A percentile compares a stretch with the other conserved stretches of the same genome.
Conservation (phyloP, 2,797 vertebrate genomes). For the Scarus forsteni region DNA sequence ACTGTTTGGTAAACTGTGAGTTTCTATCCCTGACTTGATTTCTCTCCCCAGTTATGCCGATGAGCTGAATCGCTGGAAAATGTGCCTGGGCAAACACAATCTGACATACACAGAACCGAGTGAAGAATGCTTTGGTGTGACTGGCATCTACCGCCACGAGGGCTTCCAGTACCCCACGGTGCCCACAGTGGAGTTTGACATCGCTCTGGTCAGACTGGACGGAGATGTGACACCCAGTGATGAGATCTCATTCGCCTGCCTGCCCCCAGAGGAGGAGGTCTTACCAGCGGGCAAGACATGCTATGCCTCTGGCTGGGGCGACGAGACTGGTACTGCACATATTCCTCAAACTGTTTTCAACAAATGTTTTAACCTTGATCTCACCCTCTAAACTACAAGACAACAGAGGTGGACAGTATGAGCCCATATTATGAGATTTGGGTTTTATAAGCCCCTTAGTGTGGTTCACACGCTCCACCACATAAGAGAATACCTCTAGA, state of each 20-base stretch:
- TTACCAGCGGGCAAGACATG: constrained; percentile 77
- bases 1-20: not conserved
- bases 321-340: constrained; percentile 80
- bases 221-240: constrained; percentile 69
- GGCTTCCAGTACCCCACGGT: constrained; percentile 84
- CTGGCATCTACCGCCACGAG: constrained; percentile 83
- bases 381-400: not conserved
- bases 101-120: constrained; percentile 78
- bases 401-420: no score
- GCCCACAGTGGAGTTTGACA: constrained; percentile 85
- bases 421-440: no score
- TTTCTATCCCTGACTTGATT: constrained; percentile 21
- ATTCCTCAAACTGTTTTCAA: not conserved
- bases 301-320: constrained; percentile 86
- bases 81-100: constrained; percentile 88
- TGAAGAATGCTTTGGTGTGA: constrained; percentile 75
- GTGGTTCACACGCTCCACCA: no score
- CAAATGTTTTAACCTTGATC: not conserved
- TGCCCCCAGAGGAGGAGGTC: constrained; percentile 79
- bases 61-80: constrained; percentile 84
- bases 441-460: no score
- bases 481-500: no score
- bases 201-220: constrained; percentile 81
- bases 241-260: constrained; percentile 81
- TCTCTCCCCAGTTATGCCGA: constrained; percentile 80